Evolutionary conservation across 2,797 vertebrate genomes (phyloP), one percentile per base, ranked within the genome.

Genomic region (Pseudopleuronectes americanus): DNA sequence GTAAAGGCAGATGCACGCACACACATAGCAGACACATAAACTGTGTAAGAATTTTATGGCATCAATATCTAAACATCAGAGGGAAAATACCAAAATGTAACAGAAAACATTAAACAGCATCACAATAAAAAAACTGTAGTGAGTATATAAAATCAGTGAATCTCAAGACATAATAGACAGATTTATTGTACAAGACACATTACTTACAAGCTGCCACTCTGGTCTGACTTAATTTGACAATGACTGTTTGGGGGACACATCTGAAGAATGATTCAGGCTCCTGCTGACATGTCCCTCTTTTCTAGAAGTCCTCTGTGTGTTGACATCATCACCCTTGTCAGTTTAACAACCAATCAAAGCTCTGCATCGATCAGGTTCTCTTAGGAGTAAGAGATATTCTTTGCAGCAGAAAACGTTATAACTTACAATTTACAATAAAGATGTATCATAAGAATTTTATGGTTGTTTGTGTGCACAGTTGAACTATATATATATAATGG

Each of bases 341-440:
- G 43, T 45, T 36, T 4, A 17, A 12, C 48, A 73, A 23, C 88
- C 76, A 81, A 43, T 83, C 54, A 87, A 10, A 33, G n/a, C 24
- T 45, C 72, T 21, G 14, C 22, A 23, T 43, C 24, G 5, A 5
- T 45, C 10, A 14, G 16, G 4, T 2, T 53, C 64, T n/a, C 1
- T 31, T n/a, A 21, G 17, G 21, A 33, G 6, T 52, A 9, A 45
- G 64, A 73, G 38, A 59, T 51, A 24, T 17, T 54, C 13, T 26
- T 8, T 60, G 24, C 41, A 49, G 28, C 26, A 57, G 6, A 14
- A 7, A 24, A 51, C 7, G 4, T 7, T 38, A 7, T 38, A 7
- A 16, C 2, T 26, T 14, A 23, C 9, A 4, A 6, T 41, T 41
- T 31, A 8, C 2, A 3, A 53, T 57, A 24, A 36, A 23, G 8